These are phyloP conservation scores for Anastrepha ludens DNA, from an alignment of 1,140 invertebrate species.

Conservation along the genomic window DNA sequence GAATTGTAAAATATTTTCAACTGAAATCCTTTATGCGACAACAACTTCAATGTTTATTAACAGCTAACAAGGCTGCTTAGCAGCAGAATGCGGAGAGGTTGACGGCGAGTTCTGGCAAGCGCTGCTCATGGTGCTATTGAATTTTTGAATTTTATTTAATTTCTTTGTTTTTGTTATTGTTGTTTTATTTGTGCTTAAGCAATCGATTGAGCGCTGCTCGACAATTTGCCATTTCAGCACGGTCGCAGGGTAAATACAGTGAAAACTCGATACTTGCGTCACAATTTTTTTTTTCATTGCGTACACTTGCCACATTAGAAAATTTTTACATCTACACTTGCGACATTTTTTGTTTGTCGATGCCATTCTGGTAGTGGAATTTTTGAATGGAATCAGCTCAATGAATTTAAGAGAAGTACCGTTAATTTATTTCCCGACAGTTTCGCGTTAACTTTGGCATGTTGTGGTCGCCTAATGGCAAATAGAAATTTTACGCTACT, in stretches of 20 bases:
- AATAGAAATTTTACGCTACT: too few species aligned
- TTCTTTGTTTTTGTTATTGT: not conserved
- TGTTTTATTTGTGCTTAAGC: not conserved
- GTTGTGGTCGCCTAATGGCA: too few species aligned
- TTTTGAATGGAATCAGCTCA: too few species aligned
- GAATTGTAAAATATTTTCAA: slow-evolving; percentile 11
- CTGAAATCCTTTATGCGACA: not conserved
- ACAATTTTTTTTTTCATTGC: too few species aligned
- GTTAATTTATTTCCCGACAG: too few species aligned
- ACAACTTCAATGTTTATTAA: not conserved
- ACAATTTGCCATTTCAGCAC: not conserved
- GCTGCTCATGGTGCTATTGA: not conserved
- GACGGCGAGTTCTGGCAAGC: not conserved
- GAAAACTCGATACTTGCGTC: too few species aligned
- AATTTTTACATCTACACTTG: too few species aligned
- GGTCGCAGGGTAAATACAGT: not conserved
- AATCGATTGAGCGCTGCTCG: not conserved
- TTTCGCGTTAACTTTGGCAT: too few species aligned
- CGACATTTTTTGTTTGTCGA: too few species aligned
- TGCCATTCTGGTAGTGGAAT: too few species aligned
- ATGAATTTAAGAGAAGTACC: too few species aligned
- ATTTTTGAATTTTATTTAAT: not conserved
- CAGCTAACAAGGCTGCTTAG: not conserved
- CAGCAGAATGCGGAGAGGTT: not conserved
- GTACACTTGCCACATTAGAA: too few species aligned